Evolutionary conservation across 2,797 vertebrate genomes (phyloP).

Genomic region (Staurois parvus): DNA sequence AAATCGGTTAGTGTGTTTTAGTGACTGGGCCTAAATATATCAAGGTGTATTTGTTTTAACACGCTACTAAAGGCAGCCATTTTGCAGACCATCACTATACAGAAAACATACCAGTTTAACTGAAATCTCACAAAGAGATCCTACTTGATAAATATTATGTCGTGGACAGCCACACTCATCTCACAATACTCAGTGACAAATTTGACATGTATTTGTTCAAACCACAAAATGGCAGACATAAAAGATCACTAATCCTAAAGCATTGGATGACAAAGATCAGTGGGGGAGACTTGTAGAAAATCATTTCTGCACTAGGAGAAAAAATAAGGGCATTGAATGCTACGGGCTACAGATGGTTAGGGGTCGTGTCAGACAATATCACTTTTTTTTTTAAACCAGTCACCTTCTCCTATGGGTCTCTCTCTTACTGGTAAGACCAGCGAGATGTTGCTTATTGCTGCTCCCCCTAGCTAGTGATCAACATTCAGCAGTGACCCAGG

Average conservation of each 20-base stretch:
- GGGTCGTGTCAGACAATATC: no score
- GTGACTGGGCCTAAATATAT: no score
- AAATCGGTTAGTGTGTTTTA: no score
- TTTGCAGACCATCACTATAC: not conserved
- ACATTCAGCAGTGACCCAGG: not conserved
- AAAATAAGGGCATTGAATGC: no score
- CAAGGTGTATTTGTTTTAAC: no score
- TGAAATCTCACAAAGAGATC: not conserved
- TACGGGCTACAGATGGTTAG: no score
- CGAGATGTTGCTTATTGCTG: no score
- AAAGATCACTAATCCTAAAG: not conserved
- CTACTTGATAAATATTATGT: not conserved
- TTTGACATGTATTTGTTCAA: not conserved
- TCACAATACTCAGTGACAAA: not conserved
- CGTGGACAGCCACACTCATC: not conserved
- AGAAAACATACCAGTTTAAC: not conserved
- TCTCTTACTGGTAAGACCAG: no score
- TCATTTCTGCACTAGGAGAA: not conserved
- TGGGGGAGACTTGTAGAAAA: not conserved
- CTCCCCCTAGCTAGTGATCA: no score
- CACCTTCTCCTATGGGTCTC: no score
- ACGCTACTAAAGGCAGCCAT: not conserved
- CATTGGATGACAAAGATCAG: not conserved
- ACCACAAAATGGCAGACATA: not conserved
- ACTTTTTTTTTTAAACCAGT: no score